Evolutionary conservation across 2,113 vertebrate species (phyloP), one percentile per base, ranked within the genome.

Genomic region (Amazona guildingii): DNA sequence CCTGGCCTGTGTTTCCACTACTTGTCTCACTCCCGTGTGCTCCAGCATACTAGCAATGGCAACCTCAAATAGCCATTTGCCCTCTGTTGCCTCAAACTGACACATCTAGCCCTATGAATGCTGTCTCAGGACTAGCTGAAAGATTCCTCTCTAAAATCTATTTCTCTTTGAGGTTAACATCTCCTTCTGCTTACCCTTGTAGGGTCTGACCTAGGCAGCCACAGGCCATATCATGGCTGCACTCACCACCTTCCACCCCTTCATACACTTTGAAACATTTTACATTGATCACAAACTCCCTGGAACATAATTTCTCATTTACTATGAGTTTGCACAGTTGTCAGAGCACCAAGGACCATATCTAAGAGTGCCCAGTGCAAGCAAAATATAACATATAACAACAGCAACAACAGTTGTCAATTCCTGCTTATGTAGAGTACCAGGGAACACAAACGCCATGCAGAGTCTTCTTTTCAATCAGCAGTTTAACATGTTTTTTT

Each of bases 1-100:
- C 44, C 77, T 37, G 77, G 31, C n/a, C n/a, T 20, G 0, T 0
- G 0, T 28, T 78, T 70, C 35, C 86, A 33, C 29, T 35, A 25
- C 62, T 51, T n/a, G 15, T 59, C n/a, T 43, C 43, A 31, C 24
- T 37, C 66, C 67, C 44, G 19, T 14, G 8, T 10, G 39, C 31
- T 57, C 9, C 1, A 91, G 14, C 19, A 44, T 12, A 85, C 29
- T 78, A 49, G 5, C 19, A 62, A 55, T 0, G 2, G n/a, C 37
- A 54, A 44, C 16, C 46, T 78, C 51, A 23, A 76, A 55, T 0
- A 66, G 41, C 19, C 29, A 39, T 43, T 51, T 67, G 28, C 35
- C 70, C 49, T 68, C 61, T 76, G 72, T 27, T 7, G 10, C 41
- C 51, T 43, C 54, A 67, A 37, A 23, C 51, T 85, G 59, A 63